Base-by-base conservation (phyloP, 2,797 vertebrate species). In the Mormyrus hasselquistii region DNA sequence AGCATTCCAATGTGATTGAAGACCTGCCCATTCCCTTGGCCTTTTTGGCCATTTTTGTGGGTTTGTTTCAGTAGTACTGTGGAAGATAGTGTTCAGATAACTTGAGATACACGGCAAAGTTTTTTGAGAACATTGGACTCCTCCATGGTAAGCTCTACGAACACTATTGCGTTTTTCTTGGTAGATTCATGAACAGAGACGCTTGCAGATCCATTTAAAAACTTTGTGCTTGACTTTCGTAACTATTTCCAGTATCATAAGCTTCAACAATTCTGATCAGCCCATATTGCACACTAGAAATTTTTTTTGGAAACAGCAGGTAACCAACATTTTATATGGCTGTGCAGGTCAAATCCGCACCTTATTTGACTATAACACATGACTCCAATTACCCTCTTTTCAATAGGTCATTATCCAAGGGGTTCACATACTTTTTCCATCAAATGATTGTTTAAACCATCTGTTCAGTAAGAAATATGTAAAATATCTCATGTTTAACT, bases 401-500 rank as follows among this genome's bases (percentile, higher is more conserved):
- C 69, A 76, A 76, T 19, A 16, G 76, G 41, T 82, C 41, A 44
- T 44, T 82, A 82, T 82, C 41, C 76, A 44, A 22, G 16, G 16
- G 19, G 2, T 22, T 82, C 76, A 47, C 41, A 82, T n/a, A 22
- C 8, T 76, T 76, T 76, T 76, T 19, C 29, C 14, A 76, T 47
- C 76, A 82, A 82, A n/a, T 44, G 76, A 82, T 82, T 82, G 76
- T 47, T 82, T 47, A 82, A 82, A 82, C 76, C 76, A 82, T 79
- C 38, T 79, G 19, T 44, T 79, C 41, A 47, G 19, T 47, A 47
- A 82, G 14, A 82, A 47, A 82, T 82, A 82, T 82, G 76, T 47
- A 82, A 82, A 82, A 16, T n/a, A 22, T 82, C 8, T 4, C 9
- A 8, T 82, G 41, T n/a, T 44, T 44, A 73, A 73, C 10, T 47